Conservation (phyloP, 2,888 invertebrate species). For the Spisula subtruncata region DNA sequence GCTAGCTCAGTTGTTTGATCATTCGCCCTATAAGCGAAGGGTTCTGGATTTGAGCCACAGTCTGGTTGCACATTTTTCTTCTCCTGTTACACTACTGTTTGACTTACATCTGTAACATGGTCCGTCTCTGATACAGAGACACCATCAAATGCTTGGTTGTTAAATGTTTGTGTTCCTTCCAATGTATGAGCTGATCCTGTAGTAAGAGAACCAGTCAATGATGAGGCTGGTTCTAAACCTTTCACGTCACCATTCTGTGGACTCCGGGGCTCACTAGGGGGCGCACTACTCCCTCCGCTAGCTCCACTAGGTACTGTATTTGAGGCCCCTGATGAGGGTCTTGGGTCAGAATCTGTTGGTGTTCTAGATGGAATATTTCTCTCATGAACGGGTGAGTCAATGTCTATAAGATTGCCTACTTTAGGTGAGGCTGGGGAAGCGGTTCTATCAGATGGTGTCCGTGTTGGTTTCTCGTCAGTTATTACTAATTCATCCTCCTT, state of each 20-base stretch:
- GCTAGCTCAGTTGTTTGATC: too few relatives aligned
- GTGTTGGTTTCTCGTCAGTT: constrained; percentile 16
- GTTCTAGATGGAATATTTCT: background rate
- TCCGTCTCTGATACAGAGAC: constrained; percentile 74
- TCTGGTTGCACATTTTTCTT: too few relatives aligned
- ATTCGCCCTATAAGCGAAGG: too few relatives aligned
- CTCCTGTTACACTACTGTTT: too few relatives aligned
- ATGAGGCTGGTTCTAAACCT: constrained; percentile 34
- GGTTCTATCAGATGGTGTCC: constrained; percentile 25
- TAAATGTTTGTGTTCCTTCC: constrained; percentile 74
- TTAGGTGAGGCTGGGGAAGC: constrained; percentile 35
- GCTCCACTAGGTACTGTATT: constrained; percentile 44
- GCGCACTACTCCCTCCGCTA: constrained; percentile 28
- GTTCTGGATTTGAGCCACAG: too few relatives aligned
- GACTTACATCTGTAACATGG: constrained; percentile 68
- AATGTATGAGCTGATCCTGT: constrained; percentile 68
- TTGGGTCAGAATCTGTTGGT: constrained; percentile 15
- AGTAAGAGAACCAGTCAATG: constrained; percentile 62
- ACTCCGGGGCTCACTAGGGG: constrained; percentile 18
- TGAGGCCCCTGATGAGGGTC: constrained; percentile 35
- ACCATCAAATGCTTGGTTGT: constrained; percentile 79
- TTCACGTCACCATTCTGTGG: constrained; percentile 2
- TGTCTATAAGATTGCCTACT: constrained; percentile 67
- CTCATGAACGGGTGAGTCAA: constrained; percentile 57
- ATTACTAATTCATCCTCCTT: constrained; percentile 29